Percentiles rank a stretch among this genome's conserved stretches.
Conservation (phyloP, 2,888 invertebrate species). For the Mylabris sibirica region DNA sequence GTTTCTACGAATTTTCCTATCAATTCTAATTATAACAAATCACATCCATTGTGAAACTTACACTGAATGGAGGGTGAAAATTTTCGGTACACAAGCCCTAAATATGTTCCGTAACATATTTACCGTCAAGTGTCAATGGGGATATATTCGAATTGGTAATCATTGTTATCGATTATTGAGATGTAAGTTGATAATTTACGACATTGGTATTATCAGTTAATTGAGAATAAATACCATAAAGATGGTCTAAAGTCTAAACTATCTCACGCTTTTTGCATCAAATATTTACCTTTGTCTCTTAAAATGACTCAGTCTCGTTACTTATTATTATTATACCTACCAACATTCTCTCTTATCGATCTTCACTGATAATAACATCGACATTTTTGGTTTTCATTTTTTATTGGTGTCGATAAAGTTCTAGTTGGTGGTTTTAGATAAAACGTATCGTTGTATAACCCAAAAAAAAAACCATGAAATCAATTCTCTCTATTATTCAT, state of each 20-base stretch:
- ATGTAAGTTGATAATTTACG: background rate
- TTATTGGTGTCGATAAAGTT: slow-evolving; percentile 9
- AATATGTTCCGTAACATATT: slow-evolving; percentile 8
- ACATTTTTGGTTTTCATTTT: background rate
- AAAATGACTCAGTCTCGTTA: background rate
- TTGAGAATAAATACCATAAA: too few relatives aligned
- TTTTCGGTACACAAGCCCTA: background rate
- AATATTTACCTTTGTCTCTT: background rate
- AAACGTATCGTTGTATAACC: background rate
- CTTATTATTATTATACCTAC: too few relatives aligned
- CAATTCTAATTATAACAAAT: slow-evolving; percentile 7
- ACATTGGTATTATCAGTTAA: too few relatives aligned
- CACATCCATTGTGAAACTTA: slow-evolving; percentile 1
- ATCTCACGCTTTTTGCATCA: too few relatives aligned
- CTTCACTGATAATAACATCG: slow-evolving; percentile 6
- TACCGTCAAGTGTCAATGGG: slow-evolving; percentile 21
- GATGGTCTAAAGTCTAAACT: too few relatives aligned
- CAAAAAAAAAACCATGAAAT: background rate
- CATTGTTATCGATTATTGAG: slow-evolving; percentile 21
- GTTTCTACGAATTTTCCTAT: slow-evolving; percentile 3
- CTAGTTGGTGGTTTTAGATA: slow-evolving; percentile 14
- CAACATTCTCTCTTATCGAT: slow-evolving; percentile 8
- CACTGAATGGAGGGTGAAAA: background rate
- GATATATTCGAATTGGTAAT: slow-evolving; percentile 24
- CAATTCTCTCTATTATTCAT: background rate